Evolutionary conservation across 2,113 vertebrate genomes (phyloP).

Genomic region (Etia nguti): DNA sequence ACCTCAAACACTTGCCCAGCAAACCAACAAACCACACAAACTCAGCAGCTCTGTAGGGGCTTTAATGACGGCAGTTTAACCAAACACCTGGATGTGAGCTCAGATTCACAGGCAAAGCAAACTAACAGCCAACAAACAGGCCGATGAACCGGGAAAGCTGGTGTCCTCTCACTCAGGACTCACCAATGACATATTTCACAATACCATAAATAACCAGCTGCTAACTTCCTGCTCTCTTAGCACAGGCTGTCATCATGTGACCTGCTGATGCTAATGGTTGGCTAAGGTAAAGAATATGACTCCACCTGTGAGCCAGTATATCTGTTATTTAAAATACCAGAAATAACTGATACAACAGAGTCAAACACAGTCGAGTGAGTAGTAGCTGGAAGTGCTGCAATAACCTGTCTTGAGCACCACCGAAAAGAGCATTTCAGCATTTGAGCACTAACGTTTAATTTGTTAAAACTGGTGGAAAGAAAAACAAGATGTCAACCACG

Average conservation of each 20-base stretch:
- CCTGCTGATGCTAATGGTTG: background rate
- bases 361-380: background rate
- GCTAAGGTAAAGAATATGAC: background rate
- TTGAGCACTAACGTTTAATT: background rate
- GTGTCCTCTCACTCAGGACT: background rate
- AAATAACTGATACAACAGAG: background rate
- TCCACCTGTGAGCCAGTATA: background rate
- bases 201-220: background rate
- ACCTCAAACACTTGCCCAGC: background rate
- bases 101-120: background rate
- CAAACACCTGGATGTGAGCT: background rate
- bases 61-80: background rate
- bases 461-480: background rate
- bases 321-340: accelerated
- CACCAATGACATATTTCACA: background rate
- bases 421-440: background rate
- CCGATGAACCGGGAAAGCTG: background rate
- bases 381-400: background rate
- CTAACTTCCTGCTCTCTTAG: background rate
- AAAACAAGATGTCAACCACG: background rate
- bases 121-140: background rate
- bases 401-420: background rate
- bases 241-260: background rate
- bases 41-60: background rate
- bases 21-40: background rate